Evolutionary conservation across 2,888 invertebrate genomes (phyloP), one percentile per base, ranked within the genome.

Genomic region (Selenia dentaria): DNA sequence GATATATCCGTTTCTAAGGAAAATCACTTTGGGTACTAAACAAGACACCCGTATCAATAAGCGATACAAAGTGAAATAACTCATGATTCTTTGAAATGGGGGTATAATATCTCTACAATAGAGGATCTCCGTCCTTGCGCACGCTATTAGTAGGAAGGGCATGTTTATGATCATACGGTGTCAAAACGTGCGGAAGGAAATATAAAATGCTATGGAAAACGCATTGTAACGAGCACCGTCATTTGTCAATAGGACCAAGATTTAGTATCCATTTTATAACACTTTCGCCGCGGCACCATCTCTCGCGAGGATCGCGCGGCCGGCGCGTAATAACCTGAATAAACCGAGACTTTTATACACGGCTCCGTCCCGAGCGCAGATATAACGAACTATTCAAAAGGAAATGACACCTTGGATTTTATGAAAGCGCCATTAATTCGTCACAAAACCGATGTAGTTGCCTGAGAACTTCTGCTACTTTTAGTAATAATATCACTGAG

Each of bases 301-400:
- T 60, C 63, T 54, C 55, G 47, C 51, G 54, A 65, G 62, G 67
- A 69, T 68, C 62, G 62, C 61, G 54, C 29, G 57, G 62, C 46
- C 57, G 58, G 60, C 68, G 70, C 59, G 69, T 73, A 77, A 76
- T 74, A 78, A 77, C 65, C 63, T 71, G 68, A 70, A 70, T 67
- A 74, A 72, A 74, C 70, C 62, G 67, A 76, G 70, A 79, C 74
- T 74, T 71, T 70, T 71, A 74, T 71, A 67, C 70, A 49, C 62
- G 54, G 48, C 62, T 59, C 6, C 24, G 8, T 32, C 32, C 54
- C 59, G 52, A 50, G 60, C 65, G 61, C 63, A 70, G 60, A 75
- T 76, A 75, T 83, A 83, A 82, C 79, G 74, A 81, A 80, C 79
- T 79, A 80, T 81, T 80, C 79, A 81, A 68, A 79, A 76, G 77